These are phyloP conservation scores for Drosophila kohkoa DNA, from an alignment of 1,140 invertebrate species.

Conservation along the genomic window DNA sequence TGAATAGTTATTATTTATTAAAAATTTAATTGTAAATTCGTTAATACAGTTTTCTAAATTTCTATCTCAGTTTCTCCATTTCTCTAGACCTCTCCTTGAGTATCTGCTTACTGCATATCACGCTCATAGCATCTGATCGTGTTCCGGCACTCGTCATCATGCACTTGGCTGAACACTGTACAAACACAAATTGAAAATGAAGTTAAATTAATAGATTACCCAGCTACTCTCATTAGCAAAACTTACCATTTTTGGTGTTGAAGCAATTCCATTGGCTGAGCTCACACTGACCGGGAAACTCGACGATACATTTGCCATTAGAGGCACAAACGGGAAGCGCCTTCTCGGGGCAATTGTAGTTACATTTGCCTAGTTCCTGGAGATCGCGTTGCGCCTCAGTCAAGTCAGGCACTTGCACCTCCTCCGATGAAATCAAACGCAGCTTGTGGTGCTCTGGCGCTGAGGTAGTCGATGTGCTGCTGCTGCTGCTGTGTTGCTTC, in stretches of 20 bases:
- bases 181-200: not conserved
- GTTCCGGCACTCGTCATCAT: conserved; percentile 66
- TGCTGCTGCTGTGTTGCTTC: conserved; percentile 14
- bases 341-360: conserved; percentile 56
- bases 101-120: conserved; percentile 54
- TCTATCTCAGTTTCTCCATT: not conserved
- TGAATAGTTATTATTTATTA: not conserved
- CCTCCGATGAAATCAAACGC: conserved; percentile 47
- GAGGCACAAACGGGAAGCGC: conserved; percentile 67
- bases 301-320: conserved; percentile 71
- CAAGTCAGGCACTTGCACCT: conserved; percentile 59
- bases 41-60: not conserved
- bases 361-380: conserved; percentile 65
- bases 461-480: not conserved
- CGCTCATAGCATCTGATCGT: conserved; percentile 61
- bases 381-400: conserved; percentile 53
- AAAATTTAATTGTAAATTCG: conserved; percentile 12
- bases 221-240: not conserved
- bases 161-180: conserved; percentile 67
- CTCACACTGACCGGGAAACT: conserved; percentile 76
- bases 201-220: not conserved
- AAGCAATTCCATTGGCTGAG: conserved; percentile 75
- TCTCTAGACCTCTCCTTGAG: not conserved
- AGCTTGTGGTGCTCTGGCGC: conserved; percentile 9
- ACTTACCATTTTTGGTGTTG: conserved; percentile 72